These are phyloP conservation scores for Parus major DNA, from an alignment of 2,113 vertebrate genomes.

Conservation along the genomic window DNA sequence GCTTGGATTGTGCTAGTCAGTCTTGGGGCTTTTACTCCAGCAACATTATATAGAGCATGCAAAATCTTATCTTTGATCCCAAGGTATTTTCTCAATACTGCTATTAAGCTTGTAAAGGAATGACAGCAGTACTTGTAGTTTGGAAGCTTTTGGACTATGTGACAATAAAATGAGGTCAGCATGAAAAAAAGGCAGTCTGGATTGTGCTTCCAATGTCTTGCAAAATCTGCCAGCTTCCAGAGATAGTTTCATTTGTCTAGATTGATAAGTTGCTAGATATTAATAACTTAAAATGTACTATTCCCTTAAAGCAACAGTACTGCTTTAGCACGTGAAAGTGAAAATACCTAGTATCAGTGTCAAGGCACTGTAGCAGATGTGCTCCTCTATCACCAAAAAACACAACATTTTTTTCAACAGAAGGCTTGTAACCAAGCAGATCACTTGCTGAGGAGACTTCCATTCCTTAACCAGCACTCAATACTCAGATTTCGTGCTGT, in stretches of 20 bases:
- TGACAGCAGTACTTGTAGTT: neutral
- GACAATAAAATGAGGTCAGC: constrained; percentile 20
- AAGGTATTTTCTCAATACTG: neutral
- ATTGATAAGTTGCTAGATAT: neutral
- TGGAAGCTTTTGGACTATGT: neutral
- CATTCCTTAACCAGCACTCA: neutral
- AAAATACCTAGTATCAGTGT: neutral
- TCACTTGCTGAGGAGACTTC: neutral
- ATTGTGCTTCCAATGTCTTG: neutral
- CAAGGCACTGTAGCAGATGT: neutral
- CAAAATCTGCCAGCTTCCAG: neutral
- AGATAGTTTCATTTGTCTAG: neutral
- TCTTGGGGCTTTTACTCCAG: neutral
- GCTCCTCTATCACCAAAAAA: neutral
- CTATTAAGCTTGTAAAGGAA: neutral
- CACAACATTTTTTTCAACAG: rapidly evolving
- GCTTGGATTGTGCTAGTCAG: neutral
- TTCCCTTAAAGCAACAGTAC: neutral
- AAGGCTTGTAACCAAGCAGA: neutral
- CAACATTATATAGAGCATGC: neutral
- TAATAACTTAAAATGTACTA: neutral
- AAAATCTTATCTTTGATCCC: neutral
- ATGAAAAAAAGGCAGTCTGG: neutral
- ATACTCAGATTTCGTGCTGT: neutral
- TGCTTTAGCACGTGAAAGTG: neutral